Conservation (phyloP, 2,113 vertebrate genomes). For the Numenius arquata region DNA sequence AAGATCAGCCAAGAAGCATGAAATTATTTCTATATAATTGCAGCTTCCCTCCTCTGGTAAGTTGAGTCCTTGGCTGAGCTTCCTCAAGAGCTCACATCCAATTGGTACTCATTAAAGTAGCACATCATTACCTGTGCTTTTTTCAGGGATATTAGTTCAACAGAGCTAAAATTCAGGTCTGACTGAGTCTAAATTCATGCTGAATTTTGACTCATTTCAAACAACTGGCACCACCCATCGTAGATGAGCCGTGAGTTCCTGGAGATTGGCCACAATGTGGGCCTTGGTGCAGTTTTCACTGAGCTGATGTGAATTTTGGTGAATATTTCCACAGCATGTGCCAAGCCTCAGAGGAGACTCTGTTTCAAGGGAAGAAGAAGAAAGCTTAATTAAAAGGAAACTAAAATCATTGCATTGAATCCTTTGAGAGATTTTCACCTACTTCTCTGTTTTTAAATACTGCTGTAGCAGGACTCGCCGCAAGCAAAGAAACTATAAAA, state of each 20-base stretch:
- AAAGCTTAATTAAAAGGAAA: slow-evolving; percentile 24
- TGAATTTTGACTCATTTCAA: background rate
- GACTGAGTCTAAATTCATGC: background rate
- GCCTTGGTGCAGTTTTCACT: background rate
- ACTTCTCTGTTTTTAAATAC: background rate
- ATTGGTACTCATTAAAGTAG: background rate
- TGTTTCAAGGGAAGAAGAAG: background rate
- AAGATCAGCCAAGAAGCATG: background rate
- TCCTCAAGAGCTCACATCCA: background rate
- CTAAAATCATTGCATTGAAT: background rate
- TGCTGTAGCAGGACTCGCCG: background rate
- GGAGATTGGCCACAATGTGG: background rate
- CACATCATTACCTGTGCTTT: background rate
- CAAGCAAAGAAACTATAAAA: background rate
- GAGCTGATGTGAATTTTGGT: background rate
- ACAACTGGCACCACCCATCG: fast-evolving
- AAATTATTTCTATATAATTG: background rate
- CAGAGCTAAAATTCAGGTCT: background rate
- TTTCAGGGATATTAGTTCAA: background rate
- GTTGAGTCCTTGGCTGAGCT: background rate
- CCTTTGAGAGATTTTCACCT: background rate
- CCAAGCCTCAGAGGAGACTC: background rate
- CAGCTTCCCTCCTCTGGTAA: background rate
- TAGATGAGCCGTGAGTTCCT: background rate
- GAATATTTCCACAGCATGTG: background rate